Conservation (phyloP, 2,888 invertebrate genomes). For the Selenia dentaria region DNA sequence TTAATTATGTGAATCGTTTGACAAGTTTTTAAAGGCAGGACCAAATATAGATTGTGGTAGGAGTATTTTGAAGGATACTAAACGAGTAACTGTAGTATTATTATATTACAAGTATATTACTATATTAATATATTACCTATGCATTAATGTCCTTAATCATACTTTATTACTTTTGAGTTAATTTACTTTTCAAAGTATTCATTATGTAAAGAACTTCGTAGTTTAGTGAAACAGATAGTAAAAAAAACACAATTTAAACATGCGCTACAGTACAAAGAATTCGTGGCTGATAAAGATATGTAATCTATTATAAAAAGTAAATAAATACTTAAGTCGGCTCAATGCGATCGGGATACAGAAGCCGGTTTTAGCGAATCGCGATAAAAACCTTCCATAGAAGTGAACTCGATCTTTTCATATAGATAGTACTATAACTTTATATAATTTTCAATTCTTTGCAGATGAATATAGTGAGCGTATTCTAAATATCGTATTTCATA, state of each 20-base stretch:
- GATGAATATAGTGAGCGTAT: slow-evolving; percentile 47
- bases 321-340: slow-evolving; percentile 43
- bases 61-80: too few relatives aligned
- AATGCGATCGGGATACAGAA: slow-evolving; percentile 58
- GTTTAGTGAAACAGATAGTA: too few relatives aligned
- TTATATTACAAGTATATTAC: too few relatives aligned
- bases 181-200: too few relatives aligned
- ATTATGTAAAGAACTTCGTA: too few relatives aligned
- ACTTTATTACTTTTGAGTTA: too few relatives aligned
- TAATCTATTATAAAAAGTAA: slow-evolving; percentile 43
- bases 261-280: slow-evolving; percentile 31
- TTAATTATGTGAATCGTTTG: slow-evolving; percentile 1
- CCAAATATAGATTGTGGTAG: neutral
- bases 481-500: slow-evolving; percentile 52
- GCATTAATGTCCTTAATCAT: too few relatives aligned
- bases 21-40: neutral
- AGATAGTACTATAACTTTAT: slow-evolving; percentile 57
- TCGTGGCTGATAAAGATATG: slow-evolving; percentile 34
- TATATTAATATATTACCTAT: too few relatives aligned
- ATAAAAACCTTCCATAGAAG: slow-evolving; percentile 65
- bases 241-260: too few relatives aligned
- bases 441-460: slow-evolving; percentile 57
- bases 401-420: slow-evolving; percentile 48
- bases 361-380: slow-evolving; percentile 65
- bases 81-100: too few relatives aligned